A percentile compares a stretch with the other conserved stretches of the same genome.
Conservation (phyloP, 2,113 vertebrate species). For the Mesoclemmys tuberculata region DNA sequence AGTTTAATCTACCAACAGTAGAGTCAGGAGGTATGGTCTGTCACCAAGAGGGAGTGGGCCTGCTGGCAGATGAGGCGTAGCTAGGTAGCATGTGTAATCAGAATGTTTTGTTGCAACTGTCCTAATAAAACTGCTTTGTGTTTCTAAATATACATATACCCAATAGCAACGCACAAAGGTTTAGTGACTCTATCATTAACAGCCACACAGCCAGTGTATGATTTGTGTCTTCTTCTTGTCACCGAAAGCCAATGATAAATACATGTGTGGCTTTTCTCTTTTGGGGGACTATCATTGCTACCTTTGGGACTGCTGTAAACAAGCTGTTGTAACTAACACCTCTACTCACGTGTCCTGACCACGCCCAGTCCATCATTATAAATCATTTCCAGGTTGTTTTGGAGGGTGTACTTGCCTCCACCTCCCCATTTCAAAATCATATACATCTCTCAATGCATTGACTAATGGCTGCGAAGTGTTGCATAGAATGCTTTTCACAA, state of each 20-base stretch:
- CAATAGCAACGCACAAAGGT: neutral
- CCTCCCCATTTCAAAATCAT: conserved; percentile 70
- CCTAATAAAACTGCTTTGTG: neutral
- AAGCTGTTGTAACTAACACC: conserved; percentile 65
- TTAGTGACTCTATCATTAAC: neutral
- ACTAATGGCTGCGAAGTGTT: conserved; percentile 67
- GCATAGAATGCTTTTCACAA: conserved; percentile 43
- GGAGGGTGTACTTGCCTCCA: conserved; percentile 64
- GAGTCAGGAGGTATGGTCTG: neutral
- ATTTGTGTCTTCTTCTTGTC: neutral
- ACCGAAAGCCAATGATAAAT: neutral
- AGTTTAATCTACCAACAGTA: fast-evolving
- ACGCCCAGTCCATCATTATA: conserved; percentile 58
- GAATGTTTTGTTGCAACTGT: neutral
- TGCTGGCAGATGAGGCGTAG: neutral
- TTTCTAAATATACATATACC: conserved; percentile 32
- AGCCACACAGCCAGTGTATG: neutral
- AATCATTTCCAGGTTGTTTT: conserved; percentile 72
- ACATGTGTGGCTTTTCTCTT: neutral
- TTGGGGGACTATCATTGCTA: neutral
- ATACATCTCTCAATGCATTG: conserved; percentile 61
- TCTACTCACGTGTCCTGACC: conserved; percentile 54
- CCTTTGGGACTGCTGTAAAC: conserved; percentile 61
- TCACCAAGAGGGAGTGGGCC: neutral
- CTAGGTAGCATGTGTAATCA: fast-evolving